Evolutionary conservation across 2,797 vertebrate genomes (phyloP), one percentile per base, ranked within the genome.

Genomic region (Amazona finschi): DNA sequence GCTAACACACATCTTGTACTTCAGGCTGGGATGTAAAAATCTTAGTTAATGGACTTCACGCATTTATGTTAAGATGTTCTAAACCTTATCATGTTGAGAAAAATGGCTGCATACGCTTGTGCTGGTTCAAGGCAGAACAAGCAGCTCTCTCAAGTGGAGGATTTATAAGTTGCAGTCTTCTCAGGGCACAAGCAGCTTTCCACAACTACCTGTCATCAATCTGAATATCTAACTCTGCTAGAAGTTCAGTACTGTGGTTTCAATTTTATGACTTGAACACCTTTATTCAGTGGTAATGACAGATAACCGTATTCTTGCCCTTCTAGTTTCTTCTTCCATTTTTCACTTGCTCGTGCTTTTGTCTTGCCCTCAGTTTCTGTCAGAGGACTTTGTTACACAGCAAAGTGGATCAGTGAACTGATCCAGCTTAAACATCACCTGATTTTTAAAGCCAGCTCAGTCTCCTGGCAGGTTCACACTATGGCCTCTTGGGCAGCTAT

Each of bases 341-440:
- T 73, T 80, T 80, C 21, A n/a, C 31, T 86, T 84, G 66, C 66
- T 75, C 21, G 25, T 47, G 44, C 49, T 80, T 61, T 85, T 78
- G 47, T 75, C n/a, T 57, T 72, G 11, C 49, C 15, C 30, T 87
- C 1, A 1, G 31, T 88, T 90, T 80, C 55, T 76, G 62, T 73
- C 60, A 73, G 27, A 88, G 15, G 69, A 83, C 58, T 80, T 90
- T 73, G 15, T 83, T 88, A 9, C 44, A 25, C 8, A 80, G 61
- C 43, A 53, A 88, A 93, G 89, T 76, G 83, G 85, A 81, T 83
- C 86, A 85, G 64, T 46, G 31, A 73, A 69, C 46, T 90, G 83
- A 92, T 93, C 50, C 89, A 89, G 89, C 82, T 94, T 94, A 87
- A 87, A 91, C 93, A 85, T 75, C 66, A 75, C 58, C 85, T 75